phyloP scores from a whole-genome alignment of 2,888 invertebrate genomes.

The Parascotia fuliginaria region DNA sequence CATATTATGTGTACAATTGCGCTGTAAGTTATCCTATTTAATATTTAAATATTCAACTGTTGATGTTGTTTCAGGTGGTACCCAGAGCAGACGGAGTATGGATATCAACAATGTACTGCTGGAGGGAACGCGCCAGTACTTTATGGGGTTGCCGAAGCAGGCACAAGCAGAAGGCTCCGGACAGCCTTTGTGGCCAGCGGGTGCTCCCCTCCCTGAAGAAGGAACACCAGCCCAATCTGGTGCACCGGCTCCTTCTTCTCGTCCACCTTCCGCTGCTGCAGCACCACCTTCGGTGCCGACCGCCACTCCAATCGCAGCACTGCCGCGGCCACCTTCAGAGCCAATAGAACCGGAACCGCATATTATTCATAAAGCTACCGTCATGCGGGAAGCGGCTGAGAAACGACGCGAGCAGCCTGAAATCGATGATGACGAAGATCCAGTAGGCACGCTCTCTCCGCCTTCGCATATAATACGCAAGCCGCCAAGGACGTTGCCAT shows the following conservation, averaged over 20 bases:
- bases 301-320: conserved; percentile 60
- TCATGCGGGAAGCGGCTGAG: conserved; percentile 82
- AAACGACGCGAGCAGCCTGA: conserved; percentile 77
- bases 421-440: conserved; percentile 76
- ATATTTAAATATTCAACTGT: neutral
- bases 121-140: conserved; percentile 94
- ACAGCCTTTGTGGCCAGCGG: conserved; percentile 69
- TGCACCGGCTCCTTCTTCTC: conserved; percentile 74
- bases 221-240: conserved; percentile 76
- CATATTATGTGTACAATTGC: too few relatives aligned
- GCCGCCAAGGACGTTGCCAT: conserved; percentile 65
- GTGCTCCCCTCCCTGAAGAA: conserved; percentile 67
- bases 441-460: conserved; percentile 71
- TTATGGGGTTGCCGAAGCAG: conserved; percentile 90
- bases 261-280: conserved; percentile 82
- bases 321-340: conserved; percentile 80
- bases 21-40: too few relatives aligned
- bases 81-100: conserved; percentile 83
- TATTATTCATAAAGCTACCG: conserved; percentile 83
- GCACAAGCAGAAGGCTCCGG: conserved; percentile 71
- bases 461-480: conserved; percentile 82
- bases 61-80: conserved; percentile 60
- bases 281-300: conserved; percentile 66
- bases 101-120: conserved; percentile 93
- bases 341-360: conserved; percentile 84